Conservation (phyloP, 1,140 invertebrate species). For the Samia ricini region DNA sequence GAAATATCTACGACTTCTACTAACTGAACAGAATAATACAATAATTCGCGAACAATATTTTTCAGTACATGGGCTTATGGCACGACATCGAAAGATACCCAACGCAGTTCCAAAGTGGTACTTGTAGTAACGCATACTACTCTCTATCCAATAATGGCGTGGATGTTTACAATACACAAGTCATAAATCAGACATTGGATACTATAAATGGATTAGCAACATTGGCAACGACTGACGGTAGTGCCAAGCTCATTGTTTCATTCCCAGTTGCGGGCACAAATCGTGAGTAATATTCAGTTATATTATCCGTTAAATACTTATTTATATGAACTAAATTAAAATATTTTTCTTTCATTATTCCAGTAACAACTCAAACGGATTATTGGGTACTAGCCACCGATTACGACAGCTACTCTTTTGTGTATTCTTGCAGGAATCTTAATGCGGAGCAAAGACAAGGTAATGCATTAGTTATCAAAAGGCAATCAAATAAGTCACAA, state of each 20-base stretch:
- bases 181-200: constrained; percentile 39
- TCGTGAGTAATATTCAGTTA: constrained; percentile 29
- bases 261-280: constrained; percentile 50
- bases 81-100: constrained; percentile 56
- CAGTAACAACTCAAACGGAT: constrained; percentile 39
- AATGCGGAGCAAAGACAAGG: constrained; percentile 42
- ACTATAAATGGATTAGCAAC: constrained; percentile 37
- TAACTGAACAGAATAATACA: background rate
- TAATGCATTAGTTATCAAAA: constrained; percentile 20
- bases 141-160: constrained; percentile 22
- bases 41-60: constrained; percentile 5
- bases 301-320: background rate
- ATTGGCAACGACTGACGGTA: constrained; percentile 27
- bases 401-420: constrained; percentile 50
- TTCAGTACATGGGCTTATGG: constrained; percentile 59
- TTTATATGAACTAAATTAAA: background rate
- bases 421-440: constrained; percentile 53
- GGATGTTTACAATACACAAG: constrained; percentile 49
- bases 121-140: constrained; percentile 48
- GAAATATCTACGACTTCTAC: background rate
- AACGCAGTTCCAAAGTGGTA: constrained; percentile 40
- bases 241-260: constrained; percentile 47
- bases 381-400: constrained; percentile 64
- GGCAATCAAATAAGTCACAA: no score
- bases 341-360: background rate